A percentile compares a stretch with the other conserved stretches of the same genome.
phyloP scores from a whole-genome alignment of 2,113 vertebrate genomes.

The Etheostoma spectabile region DNA sequence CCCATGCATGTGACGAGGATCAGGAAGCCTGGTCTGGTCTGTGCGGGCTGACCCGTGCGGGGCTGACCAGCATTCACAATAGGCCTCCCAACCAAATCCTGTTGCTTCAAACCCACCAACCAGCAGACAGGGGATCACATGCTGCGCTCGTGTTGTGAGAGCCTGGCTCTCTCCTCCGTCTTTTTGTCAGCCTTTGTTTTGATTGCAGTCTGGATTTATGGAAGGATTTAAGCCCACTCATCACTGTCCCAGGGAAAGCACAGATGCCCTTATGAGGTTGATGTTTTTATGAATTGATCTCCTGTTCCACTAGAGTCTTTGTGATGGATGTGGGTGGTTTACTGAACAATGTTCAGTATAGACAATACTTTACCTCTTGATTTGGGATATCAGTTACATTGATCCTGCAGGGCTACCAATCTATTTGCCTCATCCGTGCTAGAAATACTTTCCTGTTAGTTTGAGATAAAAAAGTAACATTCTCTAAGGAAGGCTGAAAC shows the following conservation, averaged over 20 bases:
- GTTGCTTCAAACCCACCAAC: conserved; percentile 78
- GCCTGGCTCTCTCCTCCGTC: conserved; percentile 54
- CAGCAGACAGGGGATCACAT: conserved; percentile 78
- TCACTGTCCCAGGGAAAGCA: conserved; percentile 65
- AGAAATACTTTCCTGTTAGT: background rate
- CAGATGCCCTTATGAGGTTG: conserved; percentile 68
- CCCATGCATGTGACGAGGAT: conserved; percentile 75
- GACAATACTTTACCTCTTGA: background rate
- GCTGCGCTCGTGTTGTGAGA: conserved; percentile 75
- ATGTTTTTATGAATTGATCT: conserved; percentile 40
- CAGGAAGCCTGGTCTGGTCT: conserved; percentile 62
- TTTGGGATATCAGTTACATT: background rate
- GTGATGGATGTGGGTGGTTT: conserved; percentile 43
- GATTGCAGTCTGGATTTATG: conserved; percentile 78
- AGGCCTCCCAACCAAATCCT: conserved; percentile 77
- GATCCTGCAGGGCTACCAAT: background rate
- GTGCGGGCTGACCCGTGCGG: conserved; percentile 46
- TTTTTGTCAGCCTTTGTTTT: conserved; percentile 76
- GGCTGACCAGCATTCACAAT: conserved; percentile 67
- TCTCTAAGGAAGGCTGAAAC: conserved; percentile 21
- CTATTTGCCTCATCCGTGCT: background rate
- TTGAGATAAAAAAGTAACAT: background rate
- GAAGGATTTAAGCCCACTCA: conserved; percentile 67
- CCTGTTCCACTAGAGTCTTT: conserved; percentile 20
- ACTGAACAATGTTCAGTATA: conserved; percentile 4